Base-by-base conservation (phyloP, 2,113 vertebrate genomes). In the Catharus minimus region DNA sequence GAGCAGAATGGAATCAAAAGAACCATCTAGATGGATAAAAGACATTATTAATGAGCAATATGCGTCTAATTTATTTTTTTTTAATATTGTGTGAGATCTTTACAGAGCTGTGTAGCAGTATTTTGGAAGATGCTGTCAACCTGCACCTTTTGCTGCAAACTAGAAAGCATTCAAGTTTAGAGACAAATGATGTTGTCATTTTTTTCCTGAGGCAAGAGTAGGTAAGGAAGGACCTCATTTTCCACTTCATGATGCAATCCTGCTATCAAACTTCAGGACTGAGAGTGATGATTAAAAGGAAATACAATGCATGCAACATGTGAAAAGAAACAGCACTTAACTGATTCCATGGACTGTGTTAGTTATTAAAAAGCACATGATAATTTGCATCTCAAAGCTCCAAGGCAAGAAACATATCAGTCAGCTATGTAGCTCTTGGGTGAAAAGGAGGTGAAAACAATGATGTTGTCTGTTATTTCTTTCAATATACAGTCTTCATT, bases 181-280 rank as follows among this genome's bases (percentile, higher is more conserved):
- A 88, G 30, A 49, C 46, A 89, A 90, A 91, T 91, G 47, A 3
- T 92, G 44, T 69, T 65, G 38, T 38, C 11, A 11, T 71, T 56
- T 86, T 83, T 50, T 69, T 90, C 23, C 67, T 11, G 18, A 44
- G 47, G 43, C 32, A 83, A 36, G 49, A 67, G 41, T 41, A 26
- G 38, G 71, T 86, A 79, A 95, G 58, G 87, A 93, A 79, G 33
- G 33, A 74, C 43, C 44, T 90, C 1, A 52, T 56, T 93, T 95
- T 95, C 55, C 66, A 60, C 68, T 93, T 92, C 17, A 11, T 49
- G 71, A 74, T 92, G 36, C 17, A 44, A 81, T 78, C 43, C 28
- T 10, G 7, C 62, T 79, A 52, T 91, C 67, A 81, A 55, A 55
- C 80, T 60, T 92, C 38, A 86, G 33, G 19, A 88, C 30, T 81